Conservation (phyloP, 2,888 invertebrate species). For the Tanypteryx hageni region DNA sequence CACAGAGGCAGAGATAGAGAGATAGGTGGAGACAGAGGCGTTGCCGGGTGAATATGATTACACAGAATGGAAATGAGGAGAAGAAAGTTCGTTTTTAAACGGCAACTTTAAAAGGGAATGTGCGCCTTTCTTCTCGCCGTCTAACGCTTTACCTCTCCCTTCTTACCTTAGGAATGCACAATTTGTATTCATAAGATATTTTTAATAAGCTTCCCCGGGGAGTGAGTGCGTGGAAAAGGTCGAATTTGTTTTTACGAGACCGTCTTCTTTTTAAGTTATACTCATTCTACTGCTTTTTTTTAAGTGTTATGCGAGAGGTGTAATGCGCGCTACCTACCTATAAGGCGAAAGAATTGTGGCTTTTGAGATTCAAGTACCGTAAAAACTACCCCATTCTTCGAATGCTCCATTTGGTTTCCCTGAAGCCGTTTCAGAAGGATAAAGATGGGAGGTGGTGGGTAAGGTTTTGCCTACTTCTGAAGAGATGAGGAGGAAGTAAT, state of each 20-base stretch:
- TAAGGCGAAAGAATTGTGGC: not conserved
- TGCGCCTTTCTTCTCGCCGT: not conserved
- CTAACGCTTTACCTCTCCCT: not conserved
- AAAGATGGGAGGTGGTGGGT: not conserved
- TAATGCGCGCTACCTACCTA: not conserved
- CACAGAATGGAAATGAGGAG: not conserved
- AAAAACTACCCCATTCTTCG: not conserved
- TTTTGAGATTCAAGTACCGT: not conserved
- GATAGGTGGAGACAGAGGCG: too few species aligned
- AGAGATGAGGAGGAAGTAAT: not conserved
- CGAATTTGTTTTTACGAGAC: not conserved
- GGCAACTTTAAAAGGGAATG: not conserved
- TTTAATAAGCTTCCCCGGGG: not conserved
- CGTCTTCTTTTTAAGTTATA: not conserved
- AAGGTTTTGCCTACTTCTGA: not conserved
- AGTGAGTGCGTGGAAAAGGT: not conserved
- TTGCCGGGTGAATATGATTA: not conserved
- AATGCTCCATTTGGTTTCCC: not conserved
- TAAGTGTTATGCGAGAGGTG: not conserved
- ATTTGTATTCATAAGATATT: constrained; percentile 32
- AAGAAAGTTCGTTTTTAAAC: not conserved
- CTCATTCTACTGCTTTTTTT: not conserved
- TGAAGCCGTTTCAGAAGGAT: not conserved
- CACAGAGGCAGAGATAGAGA: too few species aligned
- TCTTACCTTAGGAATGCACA: not conserved